Evolutionary conservation across 2,888 invertebrate species (phyloP), one percentile per base, ranked within the genome.

Genomic region (Hyles lineata): DNA sequence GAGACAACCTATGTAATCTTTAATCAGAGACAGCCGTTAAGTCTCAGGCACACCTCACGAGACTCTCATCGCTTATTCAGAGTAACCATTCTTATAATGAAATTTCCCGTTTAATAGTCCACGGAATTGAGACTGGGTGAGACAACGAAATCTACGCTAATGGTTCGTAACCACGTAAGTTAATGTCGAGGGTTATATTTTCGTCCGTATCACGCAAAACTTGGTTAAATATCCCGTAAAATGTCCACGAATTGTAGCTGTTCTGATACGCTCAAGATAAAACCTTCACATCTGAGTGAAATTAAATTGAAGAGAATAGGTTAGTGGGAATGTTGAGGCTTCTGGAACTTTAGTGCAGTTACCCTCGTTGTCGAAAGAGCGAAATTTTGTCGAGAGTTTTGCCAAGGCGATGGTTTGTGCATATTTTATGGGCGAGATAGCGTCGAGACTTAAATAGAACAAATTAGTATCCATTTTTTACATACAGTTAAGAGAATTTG

Each of bases 51-150:
- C 81, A 85, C 81, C 83, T 83, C 77, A 74, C 75, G 75, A 50
- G 67, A 80, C 82, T 79, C 83, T 87, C 86, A 88, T 88, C 86
- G 88, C 86, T 89, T 89, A 88, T 89, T 88, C 87, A 83, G 80
- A 80, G 81, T 82, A 84, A 83, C 87, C 87, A 90, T 90, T 90
- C 90, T 89, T 90, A 88, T 90, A 91, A 92, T 91, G 89, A 90
- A 91, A 91, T 91, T 90, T 87, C 86, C 85, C 83, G 86, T 87
- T 87, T 90, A 90, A 91, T 89, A 89, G 89, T 85, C 87, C 83
- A 78, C 86, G 80, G 88, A 86, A 90, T 89, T 87, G 87, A 88
- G 90, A 89, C 86, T 83, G 85, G 85, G 87, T 90, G 90, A 90
- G 87, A 86, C 87, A 87, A 90, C 86, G 85, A 89, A 90, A 91